A percentile compares a stretch with the other conserved stretches of the same genome.
Evolutionary conservation across 2,797 vertebrate genomes (phyloP).

Genomic region (Molossus molossus): DNA sequence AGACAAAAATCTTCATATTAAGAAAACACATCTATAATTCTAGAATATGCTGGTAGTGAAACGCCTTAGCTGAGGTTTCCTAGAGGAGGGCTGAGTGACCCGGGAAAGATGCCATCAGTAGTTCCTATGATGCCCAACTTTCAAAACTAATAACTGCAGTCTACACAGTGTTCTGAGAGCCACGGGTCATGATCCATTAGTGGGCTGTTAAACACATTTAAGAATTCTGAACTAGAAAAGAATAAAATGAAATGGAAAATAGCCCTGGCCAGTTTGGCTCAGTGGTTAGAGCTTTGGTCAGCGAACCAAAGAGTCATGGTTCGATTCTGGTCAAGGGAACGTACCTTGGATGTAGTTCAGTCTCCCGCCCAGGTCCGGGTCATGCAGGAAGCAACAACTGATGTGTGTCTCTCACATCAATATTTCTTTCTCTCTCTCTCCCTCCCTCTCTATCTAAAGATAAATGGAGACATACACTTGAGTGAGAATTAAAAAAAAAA

Average conservation of each 20-base stretch:
- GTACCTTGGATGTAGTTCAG: no score
- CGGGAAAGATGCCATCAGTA: not conserved
- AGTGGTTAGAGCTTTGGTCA: no score
- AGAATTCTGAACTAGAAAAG: slow-evolving; percentile 6
- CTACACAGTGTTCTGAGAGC: not conserved
- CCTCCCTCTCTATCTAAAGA: no score
- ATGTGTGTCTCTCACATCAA: no score
- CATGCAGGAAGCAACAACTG: no score
- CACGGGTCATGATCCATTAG: not conserved
- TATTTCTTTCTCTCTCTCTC: no score
- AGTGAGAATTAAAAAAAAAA: not conserved
- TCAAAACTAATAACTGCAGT: not conserved
- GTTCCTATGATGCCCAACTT: not conserved
- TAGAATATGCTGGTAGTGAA: not conserved
- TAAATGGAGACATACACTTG: no score
- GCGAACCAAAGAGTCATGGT: no score
- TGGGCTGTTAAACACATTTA: slow-evolving; percentile 49
- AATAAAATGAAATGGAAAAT: slow-evolving; percentile 40
- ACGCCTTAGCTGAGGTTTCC: not conserved
- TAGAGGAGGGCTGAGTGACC: not conserved
- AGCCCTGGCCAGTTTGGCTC: not conserved
- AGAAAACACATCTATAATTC: slow-evolving; percentile 6
- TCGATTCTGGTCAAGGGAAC: no score
- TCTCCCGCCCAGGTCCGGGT: no score
- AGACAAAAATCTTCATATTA: slow-evolving; percentile 32